These are phyloP conservation scores for Cryptophagus acutangulus DNA, from an alignment of 2,888 invertebrate genomes.

Conservation along the genomic window DNA sequence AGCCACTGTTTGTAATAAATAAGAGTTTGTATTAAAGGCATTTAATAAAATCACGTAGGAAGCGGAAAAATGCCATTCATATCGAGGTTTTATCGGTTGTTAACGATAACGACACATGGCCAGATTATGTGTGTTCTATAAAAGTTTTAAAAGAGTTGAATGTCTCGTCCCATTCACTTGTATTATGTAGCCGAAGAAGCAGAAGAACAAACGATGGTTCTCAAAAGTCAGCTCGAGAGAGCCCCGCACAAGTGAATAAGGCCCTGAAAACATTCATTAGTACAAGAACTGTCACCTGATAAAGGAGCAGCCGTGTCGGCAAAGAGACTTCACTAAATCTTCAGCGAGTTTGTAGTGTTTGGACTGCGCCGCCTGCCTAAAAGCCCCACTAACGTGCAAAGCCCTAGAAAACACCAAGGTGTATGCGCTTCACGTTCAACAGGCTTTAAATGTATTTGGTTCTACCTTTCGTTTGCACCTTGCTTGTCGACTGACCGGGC, in stretches of 20 bases:
- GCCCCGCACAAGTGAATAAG: slow-evolving; percentile 37
- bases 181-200: neutral
- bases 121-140: neutral
- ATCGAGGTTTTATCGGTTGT: neutral
- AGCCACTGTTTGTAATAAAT: too few relatives aligned
- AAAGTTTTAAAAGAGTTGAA: slow-evolving; percentile 6
- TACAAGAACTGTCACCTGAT: slow-evolving; percentile 46
- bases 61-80: slow-evolving; percentile 5
- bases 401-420: neutral
- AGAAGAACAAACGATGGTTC: slow-evolving; percentile 18
- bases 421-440: neutral
- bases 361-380: slow-evolving; percentile 29
- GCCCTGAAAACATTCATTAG: slow-evolving; percentile 45
- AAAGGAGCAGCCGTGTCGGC: slow-evolving; percentile 45
- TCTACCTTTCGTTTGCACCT: neutral
- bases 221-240: slow-evolving; percentile 26
- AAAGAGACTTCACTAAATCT: slow-evolving; percentile 43
- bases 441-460: neutral
- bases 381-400: slow-evolving; percentile 10
- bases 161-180: slow-evolving; percentile 5
- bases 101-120: neutral
- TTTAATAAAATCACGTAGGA: slow-evolving; percentile 1
- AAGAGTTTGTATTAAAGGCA: too few relatives aligned
- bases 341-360: slow-evolving; percentile 39
- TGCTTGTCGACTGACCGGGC: slow-evolving; percentile 31